phyloP scores from a whole-genome alignment of 2,888 invertebrate species.

The Dermolepida albohirtum region DNA sequence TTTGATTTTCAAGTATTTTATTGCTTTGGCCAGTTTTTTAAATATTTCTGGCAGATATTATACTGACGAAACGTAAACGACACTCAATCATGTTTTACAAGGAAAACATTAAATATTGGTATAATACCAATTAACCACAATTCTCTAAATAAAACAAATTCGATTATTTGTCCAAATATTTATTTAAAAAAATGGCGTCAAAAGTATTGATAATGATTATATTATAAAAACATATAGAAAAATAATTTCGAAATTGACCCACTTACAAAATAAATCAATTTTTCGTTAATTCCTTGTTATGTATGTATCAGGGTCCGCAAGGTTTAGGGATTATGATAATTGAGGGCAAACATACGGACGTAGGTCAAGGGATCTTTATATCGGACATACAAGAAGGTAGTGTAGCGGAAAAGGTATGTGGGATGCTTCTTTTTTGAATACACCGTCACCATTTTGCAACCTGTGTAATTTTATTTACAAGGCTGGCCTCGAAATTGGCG shows the following conservation, averaged over 20 bases:
- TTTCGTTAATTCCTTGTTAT: constrained; percentile 49
- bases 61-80: too few species aligned
- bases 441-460: not conserved
- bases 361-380: constrained; percentile 92
- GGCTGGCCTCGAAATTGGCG: constrained; percentile 96
- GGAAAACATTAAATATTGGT: too few species aligned
- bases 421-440: not conserved
- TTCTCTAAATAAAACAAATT: too few species aligned
- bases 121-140: too few species aligned
- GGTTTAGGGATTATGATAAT: constrained; percentile 95
- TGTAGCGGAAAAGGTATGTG: constrained; percentile 81
- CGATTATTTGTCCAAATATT: too few species aligned
- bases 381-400: constrained; percentile 93
- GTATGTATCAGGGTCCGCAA: constrained; percentile 73
- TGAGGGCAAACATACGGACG: constrained; percentile 92
- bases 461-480: constrained; percentile 63
- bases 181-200: too few species aligned
- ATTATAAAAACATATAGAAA: too few species aligned
- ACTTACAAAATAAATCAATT: constrained; percentile 11
- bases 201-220: too few species aligned
- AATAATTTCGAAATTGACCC: constrained; percentile 3
- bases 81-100: too few species aligned
- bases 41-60: too few species aligned
- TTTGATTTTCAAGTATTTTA: too few species aligned
- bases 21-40: too few species aligned